phyloP scores from a whole-genome alignment of 2,797 vertebrate species.

The Trematomus bernacchii region DNA sequence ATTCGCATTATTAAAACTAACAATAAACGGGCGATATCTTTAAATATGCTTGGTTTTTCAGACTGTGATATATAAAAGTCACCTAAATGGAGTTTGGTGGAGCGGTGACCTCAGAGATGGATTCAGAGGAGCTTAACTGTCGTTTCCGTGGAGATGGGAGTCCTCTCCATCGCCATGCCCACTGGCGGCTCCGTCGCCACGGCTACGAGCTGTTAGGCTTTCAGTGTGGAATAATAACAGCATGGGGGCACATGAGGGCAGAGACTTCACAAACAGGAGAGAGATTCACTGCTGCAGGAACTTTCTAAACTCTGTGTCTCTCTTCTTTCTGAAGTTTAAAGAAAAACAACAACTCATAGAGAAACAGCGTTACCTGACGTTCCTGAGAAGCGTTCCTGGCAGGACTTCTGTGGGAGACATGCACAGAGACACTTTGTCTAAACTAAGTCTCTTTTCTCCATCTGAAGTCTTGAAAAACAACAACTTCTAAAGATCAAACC shows the following conservation, averaged over 20 bases:
- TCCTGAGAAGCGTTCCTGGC: no score
- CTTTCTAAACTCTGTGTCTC: neutral
- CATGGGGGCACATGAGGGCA: conserved; percentile 42
- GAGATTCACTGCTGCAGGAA: neutral
- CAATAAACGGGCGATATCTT: no score
- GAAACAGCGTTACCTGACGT: no score
- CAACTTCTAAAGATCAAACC: no score
- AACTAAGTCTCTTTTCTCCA: neutral
- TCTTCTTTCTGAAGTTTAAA: no score
- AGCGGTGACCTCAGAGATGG: conserved; percentile 44
- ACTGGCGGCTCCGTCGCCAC: conserved; percentile 63
- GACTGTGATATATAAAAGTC: neutral
- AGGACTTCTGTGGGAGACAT: no score
- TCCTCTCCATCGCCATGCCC: conserved; percentile 54
- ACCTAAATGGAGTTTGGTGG: neutral
- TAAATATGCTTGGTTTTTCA: no score
- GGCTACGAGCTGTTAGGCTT: conserved; percentile 55
- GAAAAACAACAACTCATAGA: no score
- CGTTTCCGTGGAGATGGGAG: conserved; percentile 66
- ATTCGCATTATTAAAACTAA: no score
- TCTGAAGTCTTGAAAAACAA: neutral
- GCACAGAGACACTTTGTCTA: no score
- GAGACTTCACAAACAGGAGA: neutral
- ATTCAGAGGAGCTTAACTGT: conserved; percentile 46
- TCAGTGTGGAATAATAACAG: conserved; percentile 58